These are phyloP conservation scores for Papilio xuthus DNA, from an alignment of 1,140 invertebrate species.

Conservation along the genomic window DNA sequence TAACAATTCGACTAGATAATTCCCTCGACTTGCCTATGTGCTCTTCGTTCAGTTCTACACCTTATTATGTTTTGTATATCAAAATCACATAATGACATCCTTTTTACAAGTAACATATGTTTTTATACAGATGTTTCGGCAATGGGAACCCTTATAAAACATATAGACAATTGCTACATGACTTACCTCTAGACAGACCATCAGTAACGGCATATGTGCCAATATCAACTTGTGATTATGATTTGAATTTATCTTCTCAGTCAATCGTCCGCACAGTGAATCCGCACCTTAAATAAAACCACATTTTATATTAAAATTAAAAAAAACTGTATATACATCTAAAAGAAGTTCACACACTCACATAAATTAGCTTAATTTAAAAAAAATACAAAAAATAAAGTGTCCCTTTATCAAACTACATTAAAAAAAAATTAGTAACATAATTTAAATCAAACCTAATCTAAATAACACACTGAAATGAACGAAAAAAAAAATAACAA, in stretches of 20 bases:
- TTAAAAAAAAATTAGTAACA: conserved; percentile 1
- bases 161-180: neutral
- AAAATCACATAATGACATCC: too few relatives aligned
- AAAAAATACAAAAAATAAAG: neutral
- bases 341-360: neutral
- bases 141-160: neutral
- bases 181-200: conserved; percentile 95
- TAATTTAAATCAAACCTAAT: neutral
- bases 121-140: too few relatives aligned
- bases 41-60: too few relatives aligned
- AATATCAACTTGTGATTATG: conserved; percentile 95
- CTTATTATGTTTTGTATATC: too few relatives aligned
- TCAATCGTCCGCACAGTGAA: conserved; percentile 94
- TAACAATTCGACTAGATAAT: too few relatives aligned
- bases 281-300: conserved; percentile 89
- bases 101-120: too few relatives aligned
- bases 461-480: neutral
- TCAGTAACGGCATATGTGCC: conserved; percentile 96
- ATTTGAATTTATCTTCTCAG: conserved; percentile 96
- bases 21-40: too few relatives aligned
- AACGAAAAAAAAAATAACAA: neutral
- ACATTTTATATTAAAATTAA: neutral
- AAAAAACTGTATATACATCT: neutral
- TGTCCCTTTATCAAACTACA: neutral
- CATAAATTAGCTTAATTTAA: neutral